Base-by-base conservation (phyloP, 2,797 vertebrate species). In the Garrulus glandarius region DNA sequence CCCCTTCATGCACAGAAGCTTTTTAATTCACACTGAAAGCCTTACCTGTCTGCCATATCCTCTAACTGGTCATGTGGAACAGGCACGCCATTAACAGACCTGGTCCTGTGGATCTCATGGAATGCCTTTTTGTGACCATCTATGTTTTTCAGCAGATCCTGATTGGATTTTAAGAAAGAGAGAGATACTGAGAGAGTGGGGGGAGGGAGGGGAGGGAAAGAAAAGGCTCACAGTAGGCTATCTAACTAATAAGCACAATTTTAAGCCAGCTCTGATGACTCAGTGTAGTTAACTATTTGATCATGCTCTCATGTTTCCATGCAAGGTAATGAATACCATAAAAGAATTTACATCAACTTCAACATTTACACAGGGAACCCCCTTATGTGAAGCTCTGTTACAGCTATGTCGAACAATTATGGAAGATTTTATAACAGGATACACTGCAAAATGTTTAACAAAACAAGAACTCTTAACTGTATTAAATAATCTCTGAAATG, bases 31-130 rank as follows among this genome's bases (percentile, higher is more conserved):
- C n/a, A 68, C 60, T 49, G 78, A 69, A 93, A 91, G 72, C 59
- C 97, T 98, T 97, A 99, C 99, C 99, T 98, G 95, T 99, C 99
- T 50, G 99, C 99, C 98, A 99, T 99, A 96, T 99, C 99, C 84
- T 99, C 99, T 91, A 99, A 98, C 91, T 99, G 99, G 50, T 99
- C 99, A 18, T 98, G 92, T 50, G 99, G 99, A 83, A 99, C 98
- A 12, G 99, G 99, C 16, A 99, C 99, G 30, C 99, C 99, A 22
- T 99, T 99, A 87, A 99, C 99, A 89, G 99, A 98, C 92, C 98
- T 98, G 97, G 99, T 98, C 94, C 98, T 97, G 97, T 99, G 99
- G 98, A 99, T 99, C 98, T 99, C 99, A 90, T 98, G 98, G 96
- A 99, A 99, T 34, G 99, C 98, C 97, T 98, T 99, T 93, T 98